Conservation (phyloP, 2,113 vertebrate genomes). For the Vanacampus margaritifer region DNA sequence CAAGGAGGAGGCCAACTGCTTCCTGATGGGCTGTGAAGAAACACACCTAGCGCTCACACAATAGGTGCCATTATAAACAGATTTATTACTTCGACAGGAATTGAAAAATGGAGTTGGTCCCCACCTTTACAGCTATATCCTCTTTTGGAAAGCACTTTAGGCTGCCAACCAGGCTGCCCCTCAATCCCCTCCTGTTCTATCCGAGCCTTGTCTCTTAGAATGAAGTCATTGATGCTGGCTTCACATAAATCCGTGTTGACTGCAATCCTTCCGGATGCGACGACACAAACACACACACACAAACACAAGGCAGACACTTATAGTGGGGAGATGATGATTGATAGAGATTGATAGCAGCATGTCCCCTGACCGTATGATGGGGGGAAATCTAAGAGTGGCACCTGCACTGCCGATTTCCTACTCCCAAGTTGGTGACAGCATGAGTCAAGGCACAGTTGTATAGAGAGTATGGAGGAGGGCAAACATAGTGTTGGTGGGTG, state of each 20-base stretch:
- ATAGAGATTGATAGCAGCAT: constrained; percentile 59
- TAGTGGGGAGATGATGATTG: constrained; percentile 69
- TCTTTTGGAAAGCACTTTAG: not conserved
- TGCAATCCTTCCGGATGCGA: constrained; percentile 65
- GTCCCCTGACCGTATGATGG: constrained; percentile 32
- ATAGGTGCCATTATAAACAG: not conserved
- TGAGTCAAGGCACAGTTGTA: constrained; percentile 26
- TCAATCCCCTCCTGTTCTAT: constrained; percentile 30
- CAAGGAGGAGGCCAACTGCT: constrained; percentile 45
- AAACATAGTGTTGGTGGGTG: constrained; percentile 24
- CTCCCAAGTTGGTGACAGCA: constrained; percentile 38
- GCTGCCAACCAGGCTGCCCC: constrained; percentile 23
- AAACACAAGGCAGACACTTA: constrained; percentile 55
- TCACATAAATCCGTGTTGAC: constrained; percentile 72
- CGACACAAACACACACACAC: constrained; percentile 20
- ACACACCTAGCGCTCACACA: not conserved
- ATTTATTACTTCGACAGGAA: not conserved
- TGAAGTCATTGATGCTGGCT: constrained; percentile 56
- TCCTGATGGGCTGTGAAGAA: constrained; percentile 27
- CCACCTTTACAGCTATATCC: not conserved
- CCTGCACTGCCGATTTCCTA: constrained; percentile 45
- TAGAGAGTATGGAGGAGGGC: constrained; percentile 4
- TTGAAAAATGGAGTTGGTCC: not conserved
- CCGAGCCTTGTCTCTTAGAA: constrained; percentile 54
- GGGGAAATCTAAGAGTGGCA: constrained; percentile 28